phyloP scores from a whole-genome alignment of 2,797 vertebrate species.

The Gadopsis bispinosus region DNA sequence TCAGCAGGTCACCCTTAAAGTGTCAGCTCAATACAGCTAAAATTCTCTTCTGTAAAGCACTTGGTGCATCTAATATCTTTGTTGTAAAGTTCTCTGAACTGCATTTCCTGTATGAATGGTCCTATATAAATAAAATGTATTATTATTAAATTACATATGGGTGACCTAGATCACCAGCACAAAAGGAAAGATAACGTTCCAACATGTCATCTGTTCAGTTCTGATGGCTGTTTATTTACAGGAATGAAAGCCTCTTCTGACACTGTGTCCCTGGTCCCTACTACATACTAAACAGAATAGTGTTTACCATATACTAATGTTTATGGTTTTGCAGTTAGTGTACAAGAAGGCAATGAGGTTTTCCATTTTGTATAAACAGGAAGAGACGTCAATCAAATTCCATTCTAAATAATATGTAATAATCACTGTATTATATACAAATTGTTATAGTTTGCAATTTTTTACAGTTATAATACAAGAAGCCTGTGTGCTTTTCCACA shows the following conservation, averaged over 20 bases:
- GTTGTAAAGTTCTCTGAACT: no score
- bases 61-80: no score
- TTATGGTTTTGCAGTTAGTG: no score
- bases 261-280: not conserved
- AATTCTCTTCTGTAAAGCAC: no score
- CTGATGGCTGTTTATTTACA: conserved; percentile 3
- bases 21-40: conserved; percentile 33
- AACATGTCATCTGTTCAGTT: conserved; percentile 18
- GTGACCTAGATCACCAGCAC: conserved; percentile 34
- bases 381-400: not conserved
- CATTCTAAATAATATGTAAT: not conserved
- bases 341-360: not conserved
- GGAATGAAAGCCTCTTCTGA: conserved; percentile 2
- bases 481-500: not conserved
- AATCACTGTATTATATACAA: not conserved
- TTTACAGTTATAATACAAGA: not conserved
- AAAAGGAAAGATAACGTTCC: conserved; percentile 16
- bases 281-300: not conserved
- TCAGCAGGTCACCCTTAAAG: conserved; percentile 67
- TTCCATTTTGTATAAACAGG: not conserved
- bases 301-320: no score
- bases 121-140: no score
- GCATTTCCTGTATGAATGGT: no score
- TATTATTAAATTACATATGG: not conserved
- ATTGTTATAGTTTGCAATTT: not conserved